phyloP scores from a whole-genome alignment of 2,888 invertebrate genomes.

The Helleia helle region DNA sequence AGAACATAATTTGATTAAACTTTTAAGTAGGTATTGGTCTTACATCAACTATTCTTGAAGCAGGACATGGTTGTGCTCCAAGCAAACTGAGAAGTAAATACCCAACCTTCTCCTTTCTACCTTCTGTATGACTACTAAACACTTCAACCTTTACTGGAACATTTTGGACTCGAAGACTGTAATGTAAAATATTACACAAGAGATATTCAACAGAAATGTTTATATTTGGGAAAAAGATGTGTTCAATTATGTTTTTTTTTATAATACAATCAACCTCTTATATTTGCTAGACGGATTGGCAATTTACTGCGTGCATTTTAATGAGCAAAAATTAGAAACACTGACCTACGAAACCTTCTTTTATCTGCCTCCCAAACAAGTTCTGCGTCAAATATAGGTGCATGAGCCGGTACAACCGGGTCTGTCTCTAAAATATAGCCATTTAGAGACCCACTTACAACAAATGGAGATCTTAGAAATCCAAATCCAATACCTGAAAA shows the following conservation, averaged over 20 bases:
- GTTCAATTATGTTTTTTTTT: background rate
- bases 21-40: too few relatives aligned
- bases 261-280: too few relatives aligned
- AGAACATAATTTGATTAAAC: too few relatives aligned
- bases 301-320: too few relatives aligned
- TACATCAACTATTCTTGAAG: conserved; percentile 58
- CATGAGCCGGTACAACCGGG: conserved; percentile 68
- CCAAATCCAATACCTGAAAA: conserved; percentile 74
- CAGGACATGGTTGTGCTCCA: conserved; percentile 78
- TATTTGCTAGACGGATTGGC: too few relatives aligned
- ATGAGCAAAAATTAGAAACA: too few relatives aligned
- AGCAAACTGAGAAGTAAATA: conserved; percentile 80
- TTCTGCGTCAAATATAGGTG: conserved; percentile 80
- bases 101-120: conserved; percentile 78
- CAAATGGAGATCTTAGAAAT: conserved; percentile 65
- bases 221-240: too few relatives aligned
- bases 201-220: too few relatives aligned
- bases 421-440: conserved; percentile 81
- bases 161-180: conserved; percentile 81
- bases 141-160: conserved; percentile 83
- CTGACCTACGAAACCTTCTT: conserved; percentile 77
- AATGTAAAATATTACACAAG: conserved; percentile 21
- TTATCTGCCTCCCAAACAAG: conserved; percentile 87
- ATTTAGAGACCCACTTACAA: conserved; percentile 76
- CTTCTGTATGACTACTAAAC: conserved; percentile 66